Evolutionary conservation across 2,113 vertebrate genomes (phyloP).

Genomic region (Atlantisia rogersi): DNA sequence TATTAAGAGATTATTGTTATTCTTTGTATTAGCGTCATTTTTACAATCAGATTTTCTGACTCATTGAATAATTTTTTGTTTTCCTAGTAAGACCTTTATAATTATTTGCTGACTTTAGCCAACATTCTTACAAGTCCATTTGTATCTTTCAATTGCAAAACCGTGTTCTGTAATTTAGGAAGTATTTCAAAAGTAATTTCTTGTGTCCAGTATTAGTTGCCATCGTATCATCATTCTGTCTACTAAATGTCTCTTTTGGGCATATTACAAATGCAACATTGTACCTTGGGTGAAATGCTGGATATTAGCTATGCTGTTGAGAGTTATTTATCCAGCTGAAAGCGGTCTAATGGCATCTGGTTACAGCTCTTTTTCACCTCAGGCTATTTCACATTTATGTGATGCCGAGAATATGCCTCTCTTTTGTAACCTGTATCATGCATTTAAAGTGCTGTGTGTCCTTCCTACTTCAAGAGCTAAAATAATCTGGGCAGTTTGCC

Average conservation of each 20-base stretch:
- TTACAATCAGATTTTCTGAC: neutral
- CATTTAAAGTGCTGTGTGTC: conserved; percentile 17
- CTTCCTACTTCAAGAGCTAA: conserved; percentile 32
- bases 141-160: neutral
- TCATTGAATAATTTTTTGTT: neutral
- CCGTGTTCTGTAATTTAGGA: neutral
- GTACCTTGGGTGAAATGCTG: neutral
- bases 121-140: neutral
- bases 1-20: neutral
- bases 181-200: neutral
- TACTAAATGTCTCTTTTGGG: neutral
- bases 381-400: conserved; percentile 37
- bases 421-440: conserved; percentile 26
- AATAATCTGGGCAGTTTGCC: conserved; percentile 35
- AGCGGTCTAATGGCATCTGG: neutral
- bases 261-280: neutral
- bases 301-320: neutral
- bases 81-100: neutral
- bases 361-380: conserved; percentile 10
- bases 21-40: neutral
- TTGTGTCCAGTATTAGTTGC: neutral
- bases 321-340: neutral
- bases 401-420: neutral
- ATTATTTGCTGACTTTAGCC: neutral
- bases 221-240: neutral